These are phyloP conservation scores for Xestia rhomboidea DNA, from an alignment of 2,888 invertebrate genomes.

Conservation along the genomic window DNA sequence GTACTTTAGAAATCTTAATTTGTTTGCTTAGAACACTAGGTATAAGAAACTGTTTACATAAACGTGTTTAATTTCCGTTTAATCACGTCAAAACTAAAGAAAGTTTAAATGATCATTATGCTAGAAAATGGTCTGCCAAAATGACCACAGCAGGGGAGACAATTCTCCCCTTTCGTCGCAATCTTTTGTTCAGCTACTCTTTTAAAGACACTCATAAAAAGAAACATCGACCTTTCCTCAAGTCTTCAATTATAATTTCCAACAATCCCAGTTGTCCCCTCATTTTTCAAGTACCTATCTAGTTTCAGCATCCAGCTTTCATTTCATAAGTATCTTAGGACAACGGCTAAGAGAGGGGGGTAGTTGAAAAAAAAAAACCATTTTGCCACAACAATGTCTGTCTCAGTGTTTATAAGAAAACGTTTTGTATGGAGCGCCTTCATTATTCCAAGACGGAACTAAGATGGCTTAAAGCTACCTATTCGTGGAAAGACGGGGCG, in stretches of 20 bases:
- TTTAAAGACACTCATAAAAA: constrained; percentile 17
- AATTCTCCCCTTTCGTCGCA: background rate
- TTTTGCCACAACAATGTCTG: constrained; percentile 78
- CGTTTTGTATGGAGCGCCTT: constrained; percentile 78
- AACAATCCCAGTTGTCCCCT: constrained; percentile 1
- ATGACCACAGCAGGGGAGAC: background rate
- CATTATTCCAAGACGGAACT: constrained; percentile 82
- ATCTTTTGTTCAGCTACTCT: constrained; percentile 20
- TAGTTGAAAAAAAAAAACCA: constrained; percentile 67
- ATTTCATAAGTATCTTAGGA: constrained; percentile 63
- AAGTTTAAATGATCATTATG: background rate
- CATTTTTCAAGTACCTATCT: constrained; percentile 41
- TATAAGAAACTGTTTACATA: background rate
- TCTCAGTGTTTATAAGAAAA: constrained; percentile 79
- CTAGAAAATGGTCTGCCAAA: background rate
- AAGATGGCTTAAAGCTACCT: constrained; percentile 72
- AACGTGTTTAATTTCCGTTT: constrained; percentile 35
- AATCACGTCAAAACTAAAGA: background rate
- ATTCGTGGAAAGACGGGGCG: constrained; percentile 62
- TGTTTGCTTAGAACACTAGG: background rate
- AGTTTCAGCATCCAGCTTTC: constrained; percentile 35
- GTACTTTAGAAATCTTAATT: background rate
- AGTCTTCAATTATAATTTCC: constrained; percentile 48
- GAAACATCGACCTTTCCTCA: background rate
- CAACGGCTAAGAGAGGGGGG: constrained; percentile 37